Evolutionary conservation across 2,888 invertebrate genomes (phyloP).

Genomic region (Glaucopsyche alexis): DNA sequence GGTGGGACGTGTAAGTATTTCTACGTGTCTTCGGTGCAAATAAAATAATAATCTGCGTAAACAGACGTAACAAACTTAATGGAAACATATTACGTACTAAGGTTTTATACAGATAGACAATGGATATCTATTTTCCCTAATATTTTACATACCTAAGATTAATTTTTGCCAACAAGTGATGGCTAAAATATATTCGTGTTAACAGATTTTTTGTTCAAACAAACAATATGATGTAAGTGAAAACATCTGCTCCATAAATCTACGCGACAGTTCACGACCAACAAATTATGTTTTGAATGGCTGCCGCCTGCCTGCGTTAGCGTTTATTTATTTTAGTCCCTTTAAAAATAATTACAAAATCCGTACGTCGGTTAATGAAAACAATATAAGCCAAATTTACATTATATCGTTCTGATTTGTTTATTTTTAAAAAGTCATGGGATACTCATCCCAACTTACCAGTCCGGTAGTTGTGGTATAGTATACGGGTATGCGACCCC

Average conservation of each 20-base stretch:
- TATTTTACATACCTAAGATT: background rate
- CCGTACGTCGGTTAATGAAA: background rate
- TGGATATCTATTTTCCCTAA: no score
- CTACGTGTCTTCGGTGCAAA: conserved; percentile 17
- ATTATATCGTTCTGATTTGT: no score
- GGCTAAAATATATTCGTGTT: conserved; percentile 2
- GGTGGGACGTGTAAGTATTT: conserved; percentile 8
- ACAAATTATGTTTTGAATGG: conserved; percentile 38
- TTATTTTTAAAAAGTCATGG: no score
- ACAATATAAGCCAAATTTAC: background rate
- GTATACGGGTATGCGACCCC: no score
- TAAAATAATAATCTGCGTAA: conserved; percentile 6
- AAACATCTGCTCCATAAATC: conserved; percentile 39
- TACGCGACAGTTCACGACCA: conserved; percentile 36
- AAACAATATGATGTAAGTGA: conserved; percentile 35
- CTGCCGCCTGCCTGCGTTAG: conserved; percentile 32
- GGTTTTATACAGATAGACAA: no score
- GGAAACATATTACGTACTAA: no score
- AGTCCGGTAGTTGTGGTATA: no score
- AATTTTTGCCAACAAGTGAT: background rate
- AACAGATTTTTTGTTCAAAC: conserved; percentile 31
- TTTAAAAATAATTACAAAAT: background rate
- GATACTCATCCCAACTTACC: no score
- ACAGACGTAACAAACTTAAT: background rate
- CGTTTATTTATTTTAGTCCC: conserved; percentile 31